Evolutionary conservation across 2,888 invertebrate genomes (phyloP), one percentile per base, ranked within the genome.

Genomic region (Therioaphis trifolii): DNA sequence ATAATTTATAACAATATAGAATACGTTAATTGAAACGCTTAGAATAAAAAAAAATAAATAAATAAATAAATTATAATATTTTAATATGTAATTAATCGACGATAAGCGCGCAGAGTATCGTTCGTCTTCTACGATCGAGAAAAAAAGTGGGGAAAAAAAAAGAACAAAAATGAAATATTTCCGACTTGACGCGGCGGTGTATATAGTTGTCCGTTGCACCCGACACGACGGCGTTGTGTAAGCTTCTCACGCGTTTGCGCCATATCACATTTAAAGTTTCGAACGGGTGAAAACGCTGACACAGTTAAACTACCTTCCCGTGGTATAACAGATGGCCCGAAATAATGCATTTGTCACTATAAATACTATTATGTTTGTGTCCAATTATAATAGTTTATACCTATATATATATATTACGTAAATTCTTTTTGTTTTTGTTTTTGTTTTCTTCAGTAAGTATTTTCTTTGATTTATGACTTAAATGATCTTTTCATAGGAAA

Each of bases 321-420:
- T 9, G 18, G 12, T 12, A 68, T 78, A 78, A 78, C 77, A 52
- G 66, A 78, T 78, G 66, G 77, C 24, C 40, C 40, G 24, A 78
- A 71, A 78, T 29, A 78, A 78, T 76, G 29, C 76, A 63, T 76
- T 63, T 76, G 76, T 76, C 76, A 76, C 63, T 61, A 63, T 63
- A 63, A 76, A 63, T 63, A 76, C 63, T 76, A 29, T 63, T 76
- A 21, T 29, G 76, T 76, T 76, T 63, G 76, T 46, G 76, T 76
- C 46, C 63, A 76, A 76, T 76, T 76, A 76, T 43, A 76, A 76
- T 63, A 46, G 61, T 24, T 27, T 49, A 4, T 9, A n/a, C n/a
- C n/a, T n/a, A 49, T 15, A 55, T 11, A 58, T n/a, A n/a, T n/a
- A 52, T 21, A 58, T 11, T 24, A 46, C 29, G 21, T 63, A n/a